Evolutionary conservation across 2,797 vertebrate species (phyloP), one percentile per base, ranked within the genome.

Genomic region (Darevskia mixta): DNA sequence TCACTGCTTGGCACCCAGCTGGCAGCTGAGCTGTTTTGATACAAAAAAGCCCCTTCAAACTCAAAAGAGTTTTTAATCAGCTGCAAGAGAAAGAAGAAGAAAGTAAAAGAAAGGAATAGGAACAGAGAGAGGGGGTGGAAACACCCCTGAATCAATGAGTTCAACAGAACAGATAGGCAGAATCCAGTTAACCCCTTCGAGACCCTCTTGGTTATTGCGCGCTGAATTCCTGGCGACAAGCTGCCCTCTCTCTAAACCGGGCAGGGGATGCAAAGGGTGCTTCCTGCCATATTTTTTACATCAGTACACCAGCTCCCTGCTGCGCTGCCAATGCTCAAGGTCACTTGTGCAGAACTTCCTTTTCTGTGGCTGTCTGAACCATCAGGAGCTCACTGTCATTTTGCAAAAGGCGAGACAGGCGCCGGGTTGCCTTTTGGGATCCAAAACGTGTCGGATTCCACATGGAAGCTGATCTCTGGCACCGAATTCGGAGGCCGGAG

Each of bases 1-100:
- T 96, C 94, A 95, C 94, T 85, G 93, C 90, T 86, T 92, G 92
- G 95, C 93, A 94, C 91, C 95, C 94, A 94, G 95, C 95, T 92
- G 93, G 94, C 88, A 69, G 84, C 91, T 94, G 95, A 96, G 93
- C 92, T 95, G 91, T 94, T 94, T 93, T 95, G 95, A 95, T 94
- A 95, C 90, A 87, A 41, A 45, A 67, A 43, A 41, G 11, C 20
- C 66, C 93, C 93, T 96, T 96, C 95, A 92, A 95, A 96, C 92
- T 95, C 95, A 95, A 95, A 89, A 94, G 93, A 94, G 90, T 93
- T 96, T 95, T 93, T 93, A 94, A 94, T 96, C 94, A 95, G 95
- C 92, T 93, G 89, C 82, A 90, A 93, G 90, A 93, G 92, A 92
- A 91, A 91, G 90, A 92, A 95, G 94, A 95, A 93, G 91, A 92